phyloP scores from a whole-genome alignment of 2,113 vertebrate genomes.

The Athene cunicularia region DNA sequence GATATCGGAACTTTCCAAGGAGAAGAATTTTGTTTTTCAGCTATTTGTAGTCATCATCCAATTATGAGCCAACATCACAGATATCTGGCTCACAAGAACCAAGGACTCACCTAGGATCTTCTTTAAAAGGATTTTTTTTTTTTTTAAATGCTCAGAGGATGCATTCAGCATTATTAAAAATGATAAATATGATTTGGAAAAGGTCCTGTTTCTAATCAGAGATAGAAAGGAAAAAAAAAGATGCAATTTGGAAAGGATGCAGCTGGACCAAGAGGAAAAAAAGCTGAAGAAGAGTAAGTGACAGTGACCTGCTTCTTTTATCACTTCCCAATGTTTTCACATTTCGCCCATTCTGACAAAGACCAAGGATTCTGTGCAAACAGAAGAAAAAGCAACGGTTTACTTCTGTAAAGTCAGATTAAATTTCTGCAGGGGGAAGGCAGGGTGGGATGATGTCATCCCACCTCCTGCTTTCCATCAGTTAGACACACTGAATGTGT shows the following conservation, averaged over 20 bases:
- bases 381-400: not conserved
- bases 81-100: not conserved
- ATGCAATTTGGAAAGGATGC: not conserved
- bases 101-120: not conserved
- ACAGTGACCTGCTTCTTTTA: not conserved
- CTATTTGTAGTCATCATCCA: not conserved
- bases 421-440: not conserved
- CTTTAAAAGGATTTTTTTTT: not conserved
- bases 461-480: constrained; percentile 39
- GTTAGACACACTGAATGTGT: not conserved
- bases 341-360: not conserved
- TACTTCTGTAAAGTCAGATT: not conserved
- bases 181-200: not conserved
- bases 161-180: not conserved
- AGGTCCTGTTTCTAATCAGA: constrained; percentile 28
- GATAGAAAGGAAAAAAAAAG: not conserved
- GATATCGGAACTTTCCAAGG: not conserved
- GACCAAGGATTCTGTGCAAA: not conserved
- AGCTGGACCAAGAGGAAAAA: not conserved
- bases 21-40: not conserved
- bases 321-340: not conserved
- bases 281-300: not conserved
- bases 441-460: not conserved
- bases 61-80: not conserved
- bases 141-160: not conserved